Percentiles rank a stretch among this genome's conserved stretches.
phyloP scores from a whole-genome alignment of 2,888 invertebrate species.

The Resseliella maxima region DNA sequence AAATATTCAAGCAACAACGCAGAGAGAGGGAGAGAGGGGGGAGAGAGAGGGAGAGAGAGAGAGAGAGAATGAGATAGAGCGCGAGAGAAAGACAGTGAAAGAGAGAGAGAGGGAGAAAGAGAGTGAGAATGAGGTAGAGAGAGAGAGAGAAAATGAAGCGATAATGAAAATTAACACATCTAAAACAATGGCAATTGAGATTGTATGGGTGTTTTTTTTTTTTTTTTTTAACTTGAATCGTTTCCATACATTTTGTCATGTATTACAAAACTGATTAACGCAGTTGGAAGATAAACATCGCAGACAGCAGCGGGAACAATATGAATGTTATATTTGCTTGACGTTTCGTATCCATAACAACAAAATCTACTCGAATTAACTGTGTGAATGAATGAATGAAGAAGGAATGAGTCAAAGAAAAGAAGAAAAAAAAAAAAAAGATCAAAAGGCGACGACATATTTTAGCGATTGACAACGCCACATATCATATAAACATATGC shows the following conservation, averaged over 20 bases:
- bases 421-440: neutral
- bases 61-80: too few relatives aligned
- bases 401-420: neutral
- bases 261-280: neutral
- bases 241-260: neutral
- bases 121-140: too few relatives aligned
- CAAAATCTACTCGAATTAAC: too few relatives aligned
- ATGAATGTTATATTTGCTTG: neutral
- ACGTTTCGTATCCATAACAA: too few relatives aligned
- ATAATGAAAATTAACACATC: conserved; percentile 29
- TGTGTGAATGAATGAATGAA: too few relatives aligned
- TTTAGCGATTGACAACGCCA: neutral
- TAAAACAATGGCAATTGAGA: neutral
- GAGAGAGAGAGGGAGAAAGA: neutral
- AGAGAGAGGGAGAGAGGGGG: too few relatives aligned
- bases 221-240: neutral
- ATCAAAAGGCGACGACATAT: conserved; percentile 1
- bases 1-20: too few relatives aligned
- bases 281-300: neutral
- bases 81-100: too few relatives aligned
- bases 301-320: neutral
- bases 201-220: too few relatives aligned
- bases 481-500: neutral
- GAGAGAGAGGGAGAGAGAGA: too few relatives aligned
- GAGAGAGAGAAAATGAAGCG: too few relatives aligned